These are phyloP conservation scores for Synaphobranchus kaupii DNA, from an alignment of 2,797 vertebrate genomes.

Conservation along the genomic window DNA sequence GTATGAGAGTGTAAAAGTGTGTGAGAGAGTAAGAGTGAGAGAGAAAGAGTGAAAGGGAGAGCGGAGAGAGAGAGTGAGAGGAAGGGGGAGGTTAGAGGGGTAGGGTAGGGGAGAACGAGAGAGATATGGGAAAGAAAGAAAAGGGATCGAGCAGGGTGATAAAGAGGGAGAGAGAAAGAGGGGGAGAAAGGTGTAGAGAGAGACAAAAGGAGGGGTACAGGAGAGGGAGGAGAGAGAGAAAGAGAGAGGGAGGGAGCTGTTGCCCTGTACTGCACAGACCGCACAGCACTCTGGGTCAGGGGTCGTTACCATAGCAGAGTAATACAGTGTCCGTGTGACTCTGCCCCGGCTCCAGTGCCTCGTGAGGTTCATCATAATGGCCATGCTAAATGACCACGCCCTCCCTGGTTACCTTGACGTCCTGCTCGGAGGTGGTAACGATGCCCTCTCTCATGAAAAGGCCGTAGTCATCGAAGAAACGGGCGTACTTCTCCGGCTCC, in stretches of 20 bases:
- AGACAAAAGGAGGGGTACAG: too few species aligned
- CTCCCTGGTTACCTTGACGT: conserved; percentile 79
- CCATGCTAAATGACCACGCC: not conserved
- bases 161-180: not conserved
- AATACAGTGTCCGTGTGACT: not conserved
- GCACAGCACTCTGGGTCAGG: not conserved
- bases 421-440: conserved; percentile 87
- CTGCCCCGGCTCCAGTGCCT: not conserved
- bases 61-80: not conserved
- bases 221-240: not conserved
- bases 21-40: too few species aligned
- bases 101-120: not conserved
- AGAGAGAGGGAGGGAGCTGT: not conserved
- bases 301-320: not conserved
- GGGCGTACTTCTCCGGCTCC: conserved; percentile 88
- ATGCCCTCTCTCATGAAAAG: conserved; percentile 97
- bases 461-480: conserved; percentile 92
- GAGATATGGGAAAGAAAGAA: not conserved
- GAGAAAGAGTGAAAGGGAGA: not conserved
- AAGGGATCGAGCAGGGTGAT: not conserved
- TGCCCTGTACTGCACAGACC: not conserved
- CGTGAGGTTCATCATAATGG: not conserved
- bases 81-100: not conserved
- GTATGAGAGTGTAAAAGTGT: not conserved
- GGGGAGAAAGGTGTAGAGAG: too few species aligned